phyloP scores from a whole-genome alignment of 2,113 vertebrate genomes.

The Ameiurus melas region DNA sequence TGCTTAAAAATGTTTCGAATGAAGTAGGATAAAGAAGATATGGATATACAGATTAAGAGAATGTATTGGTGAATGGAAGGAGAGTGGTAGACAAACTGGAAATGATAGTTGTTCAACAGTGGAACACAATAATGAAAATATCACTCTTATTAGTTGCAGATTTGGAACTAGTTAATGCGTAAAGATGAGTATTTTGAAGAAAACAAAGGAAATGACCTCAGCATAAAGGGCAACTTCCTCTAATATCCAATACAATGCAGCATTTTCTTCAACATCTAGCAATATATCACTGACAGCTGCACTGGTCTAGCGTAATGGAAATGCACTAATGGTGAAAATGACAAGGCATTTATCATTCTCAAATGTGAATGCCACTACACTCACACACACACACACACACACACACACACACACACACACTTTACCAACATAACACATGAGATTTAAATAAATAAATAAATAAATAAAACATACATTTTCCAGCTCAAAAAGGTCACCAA shows the following conservation, averaged over 20 bases:
- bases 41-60: neutral
- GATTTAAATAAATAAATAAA: neutral
- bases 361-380: conserved; percentile 38
- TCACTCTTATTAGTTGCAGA: neutral
- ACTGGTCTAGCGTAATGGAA: conserved; percentile 44
- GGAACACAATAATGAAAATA: neutral
- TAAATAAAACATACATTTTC: conserved; percentile 11
- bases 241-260: conserved; percentile 44
- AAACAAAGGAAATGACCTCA: conserved; percentile 36
- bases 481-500: conserved; percentile 34
- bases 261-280: conserved; percentile 43
- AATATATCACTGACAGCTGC: conserved; percentile 46
- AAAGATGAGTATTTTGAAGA: neutral
- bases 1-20: neutral
- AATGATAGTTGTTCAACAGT: neutral
- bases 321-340: conserved; percentile 51
- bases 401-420: neutral
- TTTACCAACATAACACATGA: neutral
- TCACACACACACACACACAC: conserved; percentile 8
- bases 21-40: neutral
- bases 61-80: neutral
- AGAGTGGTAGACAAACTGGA: neutral
- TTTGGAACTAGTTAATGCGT: neutral
- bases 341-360: conserved; percentile 55
- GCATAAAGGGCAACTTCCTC: conserved; percentile 31